Percentiles rank a stretch among this genome's conserved stretches.
These are phyloP conservation scores for Oscheius sp. DNA, from an alignment of 2,888 invertebrate species.

Conservation along the genomic window DNA sequence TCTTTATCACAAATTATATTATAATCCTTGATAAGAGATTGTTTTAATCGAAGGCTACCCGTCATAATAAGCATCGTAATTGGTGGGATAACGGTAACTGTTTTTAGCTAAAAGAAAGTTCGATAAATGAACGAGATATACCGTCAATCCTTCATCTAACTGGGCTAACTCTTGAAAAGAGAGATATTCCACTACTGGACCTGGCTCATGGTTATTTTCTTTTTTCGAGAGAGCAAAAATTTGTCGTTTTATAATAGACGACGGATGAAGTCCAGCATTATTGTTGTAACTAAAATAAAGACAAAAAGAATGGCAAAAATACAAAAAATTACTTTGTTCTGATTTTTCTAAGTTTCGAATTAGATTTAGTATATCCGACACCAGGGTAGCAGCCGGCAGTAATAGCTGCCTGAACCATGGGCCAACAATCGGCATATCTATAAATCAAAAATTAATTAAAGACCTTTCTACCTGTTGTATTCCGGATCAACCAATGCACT, in stretches of 20 bases:
- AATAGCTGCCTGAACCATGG: slow-evolving; percentile 87
- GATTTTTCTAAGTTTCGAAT: slow-evolving; percentile 60
- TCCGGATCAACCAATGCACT: slow-evolving; percentile 23
- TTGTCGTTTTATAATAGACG: slow-evolving; percentile 60
- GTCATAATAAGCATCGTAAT: slow-evolving; percentile 83
- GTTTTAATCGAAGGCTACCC: slow-evolving; percentile 75
- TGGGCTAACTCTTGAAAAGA: slow-evolving; percentile 64
- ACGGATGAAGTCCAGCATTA: slow-evolving; percentile 57
- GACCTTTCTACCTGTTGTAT: slow-evolving; percentile 30
- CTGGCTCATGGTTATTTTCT: slow-evolving; percentile 20
- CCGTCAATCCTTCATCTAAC: slow-evolving; percentile 60
- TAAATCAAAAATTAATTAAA: background rate
- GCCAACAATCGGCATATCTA: slow-evolving; percentile 81
- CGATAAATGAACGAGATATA: slow-evolving; percentile 27
- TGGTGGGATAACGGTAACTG: slow-evolving; percentile 84
- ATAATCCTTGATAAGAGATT: slow-evolving; percentile 45
- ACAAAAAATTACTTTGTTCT: slow-evolving; percentile 43
- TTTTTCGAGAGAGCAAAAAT: slow-evolving; percentile 17
- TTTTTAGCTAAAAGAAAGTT: slow-evolving; percentile 77
- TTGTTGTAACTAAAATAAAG: slow-evolving; percentile 41
- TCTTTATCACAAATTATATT: slow-evolving; percentile 31
- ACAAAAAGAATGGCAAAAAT: background rate
- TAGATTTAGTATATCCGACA: slow-evolving; percentile 78
- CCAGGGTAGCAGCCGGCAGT: slow-evolving; percentile 90
- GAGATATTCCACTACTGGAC: slow-evolving; percentile 60